These are phyloP conservation scores for human (Homo sapiens) DNA, from an alignment of 2,113 vertebrate species.

Conservation along the genomic window GRCh38 chr12:82995001-82995500, in stretches of 20 bases:
- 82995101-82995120: neutral
- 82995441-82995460: neutral
- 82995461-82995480: neutral
- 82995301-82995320: neutral
- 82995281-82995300: neutral
- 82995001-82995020: neutral
- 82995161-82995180: neutral
- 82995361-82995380: neutral
- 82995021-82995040: neutral
- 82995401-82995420: neutral
- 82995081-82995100: conserved; percentile 28
- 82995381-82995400: neutral
- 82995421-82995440: neutral
- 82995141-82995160: neutral
- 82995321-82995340: neutral
- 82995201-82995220: neutral
- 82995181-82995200: neutral
- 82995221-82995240: neutral
- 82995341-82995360: neutral
- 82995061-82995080: conserved; percentile 1
- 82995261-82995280: neutral
- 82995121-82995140: neutral
- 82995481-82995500: neutral
- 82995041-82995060: neutral
- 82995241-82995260: neutral